Conservation (phyloP, 64 coral and sea anemone species). For the Stichodactyla mertensii region DNA sequence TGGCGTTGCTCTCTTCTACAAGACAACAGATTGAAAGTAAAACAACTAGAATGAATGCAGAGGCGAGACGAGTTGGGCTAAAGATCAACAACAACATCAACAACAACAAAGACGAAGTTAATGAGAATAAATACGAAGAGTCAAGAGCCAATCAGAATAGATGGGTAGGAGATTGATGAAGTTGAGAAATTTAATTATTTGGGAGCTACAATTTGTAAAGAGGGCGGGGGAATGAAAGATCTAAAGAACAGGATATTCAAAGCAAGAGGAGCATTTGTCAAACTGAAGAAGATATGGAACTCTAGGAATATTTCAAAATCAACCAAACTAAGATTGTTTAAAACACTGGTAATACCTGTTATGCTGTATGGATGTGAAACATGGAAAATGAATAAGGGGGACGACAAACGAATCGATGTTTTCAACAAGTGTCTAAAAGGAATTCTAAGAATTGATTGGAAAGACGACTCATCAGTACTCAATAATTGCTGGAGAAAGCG, state of each 20-base stretch:
- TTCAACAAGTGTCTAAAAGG: no score
- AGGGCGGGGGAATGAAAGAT: slow-evolving; percentile 18
- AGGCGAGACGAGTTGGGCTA: slow-evolving; percentile 24
- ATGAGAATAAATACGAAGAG: slow-evolving; percentile 33
- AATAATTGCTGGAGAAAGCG: no score
- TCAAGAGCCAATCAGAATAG: slow-evolving; percentile 27
- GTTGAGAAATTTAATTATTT: slow-evolving; percentile 12
- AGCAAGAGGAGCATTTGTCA: slow-evolving; percentile 24
- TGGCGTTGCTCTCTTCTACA: slow-evolving; percentile 14
- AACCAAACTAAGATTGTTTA: slow-evolving; percentile 2
- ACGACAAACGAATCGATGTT: no score
- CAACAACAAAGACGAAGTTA: slow-evolving; percentile 32
- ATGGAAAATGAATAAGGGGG: no score
- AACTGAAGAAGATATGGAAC: slow-evolving; percentile 22
- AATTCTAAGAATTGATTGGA: no score
- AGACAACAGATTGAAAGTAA: slow-evolving; percentile 35
- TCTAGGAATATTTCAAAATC: neutral
- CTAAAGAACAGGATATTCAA: slow-evolving; percentile 14
- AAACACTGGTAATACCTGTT: slow-evolving; percentile 17
- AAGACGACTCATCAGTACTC: no score
- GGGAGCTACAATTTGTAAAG: slow-evolving; percentile 22
- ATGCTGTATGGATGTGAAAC: neutral
- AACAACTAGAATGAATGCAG: slow-evolving; percentile 25
- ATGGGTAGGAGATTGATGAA: neutral
- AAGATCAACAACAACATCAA: slow-evolving; percentile 37